Percentiles rank a stretch among this genome's conserved stretches.
Conservation (phyloP, 2,888 invertebrate genomes). For the Pecten maximus region DNA sequence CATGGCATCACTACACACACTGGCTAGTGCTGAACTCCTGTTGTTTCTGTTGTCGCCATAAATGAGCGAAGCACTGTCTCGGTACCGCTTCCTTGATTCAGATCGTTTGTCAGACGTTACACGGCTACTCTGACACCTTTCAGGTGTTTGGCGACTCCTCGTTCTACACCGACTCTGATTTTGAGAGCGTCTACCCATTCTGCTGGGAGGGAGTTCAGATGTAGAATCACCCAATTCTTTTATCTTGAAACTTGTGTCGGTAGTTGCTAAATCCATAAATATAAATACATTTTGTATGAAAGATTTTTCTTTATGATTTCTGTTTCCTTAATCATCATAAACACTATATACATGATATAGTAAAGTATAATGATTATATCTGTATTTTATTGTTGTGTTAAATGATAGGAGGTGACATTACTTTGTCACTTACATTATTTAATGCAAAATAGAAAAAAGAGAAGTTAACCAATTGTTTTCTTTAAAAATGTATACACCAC, state of each 20-base stretch:
- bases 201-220: not conserved
- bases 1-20: slow-evolving; percentile 51
- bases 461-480: too few species aligned
- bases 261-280: not conserved
- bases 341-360: too few species aligned
- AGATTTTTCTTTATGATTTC: too few species aligned
- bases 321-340: too few species aligned
- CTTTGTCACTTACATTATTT: too few species aligned
- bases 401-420: too few species aligned
- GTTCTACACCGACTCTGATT: not conserved
- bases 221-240: not conserved
- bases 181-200: not conserved
- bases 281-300: not conserved
- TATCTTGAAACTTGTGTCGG: not conserved
- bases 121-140: slow-evolving; percentile 39
- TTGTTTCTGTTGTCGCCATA: slow-evolving; percentile 42
- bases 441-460: too few species aligned
- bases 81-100: slow-evolving; percentile 43
- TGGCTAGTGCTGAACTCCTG: slow-evolving; percentile 44
- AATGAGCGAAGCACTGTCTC: slow-evolving; percentile 39
- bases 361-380: too few species aligned
- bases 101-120: slow-evolving; percentile 23
- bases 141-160: slow-evolving; percentile 39
- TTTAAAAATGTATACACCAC: too few species aligned
- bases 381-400: too few species aligned